Conservation (phyloP, 2,888 invertebrate species). For the Diarsia dahlii region DNA sequence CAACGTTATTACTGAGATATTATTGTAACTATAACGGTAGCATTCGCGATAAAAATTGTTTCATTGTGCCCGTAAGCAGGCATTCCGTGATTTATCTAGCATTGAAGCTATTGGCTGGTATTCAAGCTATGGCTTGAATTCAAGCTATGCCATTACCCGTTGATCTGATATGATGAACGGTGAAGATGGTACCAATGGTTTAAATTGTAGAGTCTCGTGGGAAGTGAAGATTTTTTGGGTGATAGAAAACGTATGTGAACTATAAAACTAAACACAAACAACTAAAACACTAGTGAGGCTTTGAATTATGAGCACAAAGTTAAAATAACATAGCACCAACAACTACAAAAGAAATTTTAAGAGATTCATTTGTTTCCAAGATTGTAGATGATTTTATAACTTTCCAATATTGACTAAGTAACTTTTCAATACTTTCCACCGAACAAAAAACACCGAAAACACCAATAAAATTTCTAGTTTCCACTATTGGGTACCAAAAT, state of each 20-base stretch:
- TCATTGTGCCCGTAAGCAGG: constrained; percentile 5
- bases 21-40: constrained; percentile 3
- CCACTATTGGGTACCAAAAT: neutral
- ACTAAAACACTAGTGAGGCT: neutral
- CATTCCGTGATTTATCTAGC: constrained; percentile 10
- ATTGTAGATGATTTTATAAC: neutral
- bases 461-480: neutral
- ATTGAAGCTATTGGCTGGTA: constrained; percentile 26
- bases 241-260: neutral
- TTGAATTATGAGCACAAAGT: neutral
- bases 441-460: neutral
- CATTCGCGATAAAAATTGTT: constrained; percentile 19
- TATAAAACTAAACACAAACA: too few relatives aligned
- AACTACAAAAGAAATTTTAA: neutral
- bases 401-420: too few relatives aligned
- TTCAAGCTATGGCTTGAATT: constrained; percentile 19
- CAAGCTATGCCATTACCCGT: constrained; percentile 30
- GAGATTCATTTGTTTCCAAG: neutral
- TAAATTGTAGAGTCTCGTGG: neutral
- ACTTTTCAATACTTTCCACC: neutral
- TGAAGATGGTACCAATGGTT: neutral
- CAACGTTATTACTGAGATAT: constrained; percentile 5
- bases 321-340: neutral
- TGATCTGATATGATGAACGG: constrained; percentile 10
- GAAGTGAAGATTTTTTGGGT: neutral